Evolutionary conservation across 2,113 vertebrate species (phyloP).

Genomic region (Notothenia coriiceps): DNA sequence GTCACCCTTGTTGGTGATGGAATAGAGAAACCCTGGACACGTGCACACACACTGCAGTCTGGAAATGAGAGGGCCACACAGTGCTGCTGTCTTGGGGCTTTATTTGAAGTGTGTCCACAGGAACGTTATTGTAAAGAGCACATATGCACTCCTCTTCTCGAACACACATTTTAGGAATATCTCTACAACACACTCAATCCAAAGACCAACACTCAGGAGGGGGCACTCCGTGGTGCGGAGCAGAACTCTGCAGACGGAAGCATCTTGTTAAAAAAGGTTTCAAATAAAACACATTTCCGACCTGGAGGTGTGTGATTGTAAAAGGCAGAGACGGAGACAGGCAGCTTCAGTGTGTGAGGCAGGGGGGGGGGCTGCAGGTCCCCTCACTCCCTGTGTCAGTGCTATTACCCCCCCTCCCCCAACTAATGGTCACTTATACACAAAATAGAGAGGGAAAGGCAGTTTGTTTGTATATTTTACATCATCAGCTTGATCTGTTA

Average conservation of each 20-base stretch:
- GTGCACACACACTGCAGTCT: neutral
- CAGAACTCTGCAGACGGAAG: neutral
- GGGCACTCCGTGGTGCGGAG: neutral
- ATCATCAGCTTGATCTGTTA: slow-evolving; percentile 45
- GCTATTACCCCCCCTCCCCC: slow-evolving; percentile 30
- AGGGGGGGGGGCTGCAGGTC: slow-evolving; percentile 28
- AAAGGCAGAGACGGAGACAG: slow-evolving; percentile 45
- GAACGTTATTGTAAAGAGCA: slow-evolving; percentile 19
- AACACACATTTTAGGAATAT: slow-evolving; percentile 4
- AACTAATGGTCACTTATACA: slow-evolving; percentile 51
- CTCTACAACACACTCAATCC: slow-evolving; percentile 9
- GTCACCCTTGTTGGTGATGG: too few species aligned
- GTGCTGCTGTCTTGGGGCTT: slow-evolving; percentile 34
- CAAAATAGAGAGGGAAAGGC: slow-evolving; percentile 76
- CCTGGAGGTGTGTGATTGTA: slow-evolving; percentile 29
- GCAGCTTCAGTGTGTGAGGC: slow-evolving; percentile 41
- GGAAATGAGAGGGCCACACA: neutral
- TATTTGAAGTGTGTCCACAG: slow-evolving; percentile 50
- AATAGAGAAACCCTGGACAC: too few species aligned
- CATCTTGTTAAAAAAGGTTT: slow-evolving; percentile 28
- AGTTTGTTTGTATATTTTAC: slow-evolving; percentile 71
- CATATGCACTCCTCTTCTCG: neutral
- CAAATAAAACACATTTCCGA: slow-evolving; percentile 44
- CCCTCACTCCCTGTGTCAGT: slow-evolving; percentile 47
- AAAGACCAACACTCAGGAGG: neutral